These are phyloP conservation scores for Flabesymbios commensalis DNA, from an alignment of 2,888 invertebrate genomes.

Conservation along the genomic window DNA sequence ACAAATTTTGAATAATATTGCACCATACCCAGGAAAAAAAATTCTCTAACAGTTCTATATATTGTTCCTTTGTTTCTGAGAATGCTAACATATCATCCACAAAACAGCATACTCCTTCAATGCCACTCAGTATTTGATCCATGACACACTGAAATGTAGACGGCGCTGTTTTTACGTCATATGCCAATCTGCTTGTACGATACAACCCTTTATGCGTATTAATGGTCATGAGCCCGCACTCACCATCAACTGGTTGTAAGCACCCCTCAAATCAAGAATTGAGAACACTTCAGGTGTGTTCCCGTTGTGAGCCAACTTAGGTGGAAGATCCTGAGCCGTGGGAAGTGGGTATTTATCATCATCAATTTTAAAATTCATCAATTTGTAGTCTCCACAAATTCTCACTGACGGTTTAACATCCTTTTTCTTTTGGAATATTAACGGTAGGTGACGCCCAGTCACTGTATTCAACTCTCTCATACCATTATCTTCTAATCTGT, in stretches of 20 bases:
- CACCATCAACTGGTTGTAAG: background rate
- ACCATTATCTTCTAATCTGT: background rate
- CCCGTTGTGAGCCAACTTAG: constrained; percentile 23
- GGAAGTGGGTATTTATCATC: background rate
- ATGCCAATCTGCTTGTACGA: background rate
- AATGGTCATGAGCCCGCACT: background rate
- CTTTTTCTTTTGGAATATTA: background rate
- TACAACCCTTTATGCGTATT: background rate
- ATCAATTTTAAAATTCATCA: background rate
- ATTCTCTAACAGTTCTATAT: background rate
- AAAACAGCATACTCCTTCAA: background rate
- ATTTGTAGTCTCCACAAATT: constrained; percentile 1
- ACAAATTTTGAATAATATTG: background rate
- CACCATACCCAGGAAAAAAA: background rate
- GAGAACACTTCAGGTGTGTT: too few relatives aligned
- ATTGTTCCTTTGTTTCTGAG: background rate
- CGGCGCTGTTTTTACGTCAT: background rate
- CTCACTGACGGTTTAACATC: background rate
- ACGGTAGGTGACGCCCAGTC: constrained; percentile 10
- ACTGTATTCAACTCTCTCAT: background rate
- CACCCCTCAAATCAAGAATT: background rate
- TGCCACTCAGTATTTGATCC: background rate
- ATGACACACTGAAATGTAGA: background rate
- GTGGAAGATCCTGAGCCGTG: constrained; percentile 18
- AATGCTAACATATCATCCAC: background rate